A percentile compares a stretch with the other conserved stretches of the same genome.
Conservation (phyloP, 1,140 invertebrate species). For the Caerostris extrusa region DNA sequence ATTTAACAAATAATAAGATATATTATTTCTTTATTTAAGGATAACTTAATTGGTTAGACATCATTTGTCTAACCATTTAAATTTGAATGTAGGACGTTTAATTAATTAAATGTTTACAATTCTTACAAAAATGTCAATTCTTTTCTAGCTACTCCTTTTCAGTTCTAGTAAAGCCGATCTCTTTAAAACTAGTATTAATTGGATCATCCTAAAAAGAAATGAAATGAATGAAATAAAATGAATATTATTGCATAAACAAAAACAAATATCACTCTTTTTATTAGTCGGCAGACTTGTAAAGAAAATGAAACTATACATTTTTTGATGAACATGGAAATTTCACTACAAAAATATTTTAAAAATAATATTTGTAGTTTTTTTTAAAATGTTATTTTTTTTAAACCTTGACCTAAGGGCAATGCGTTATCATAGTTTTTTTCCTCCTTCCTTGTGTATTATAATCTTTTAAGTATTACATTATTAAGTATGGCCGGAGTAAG, state of each 20-base stretch:
- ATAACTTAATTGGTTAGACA: no score
- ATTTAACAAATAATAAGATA: no score
- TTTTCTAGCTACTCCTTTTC: not conserved
- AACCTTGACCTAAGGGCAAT: slow-evolving; percentile 41
- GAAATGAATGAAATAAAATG: not conserved
- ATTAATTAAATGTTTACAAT: no score
- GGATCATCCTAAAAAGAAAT: not conserved
- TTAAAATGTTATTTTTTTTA: not conserved
- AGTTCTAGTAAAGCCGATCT: not conserved
- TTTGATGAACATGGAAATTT: no score
- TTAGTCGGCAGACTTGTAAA: not conserved
- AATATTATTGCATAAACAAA: not conserved
- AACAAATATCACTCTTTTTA: not conserved
- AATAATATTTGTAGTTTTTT: not conserved
- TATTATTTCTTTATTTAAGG: no score
- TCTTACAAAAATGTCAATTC: no score
- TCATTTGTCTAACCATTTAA: no score
- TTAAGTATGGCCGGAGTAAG: slow-evolving; percentile 71
- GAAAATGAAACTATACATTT: not conserved
- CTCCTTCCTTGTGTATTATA: slow-evolving; percentile 64
- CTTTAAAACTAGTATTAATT: not conserved
- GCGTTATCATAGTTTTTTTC: slow-evolving; percentile 43
- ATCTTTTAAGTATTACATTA: not conserved
- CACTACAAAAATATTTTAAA: no score
- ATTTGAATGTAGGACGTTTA: no score